Evolutionary conservation across 2,888 invertebrate species (phyloP), one percentile per base, ranked within the genome.

Genomic region (Andrena bucephala): DNA sequence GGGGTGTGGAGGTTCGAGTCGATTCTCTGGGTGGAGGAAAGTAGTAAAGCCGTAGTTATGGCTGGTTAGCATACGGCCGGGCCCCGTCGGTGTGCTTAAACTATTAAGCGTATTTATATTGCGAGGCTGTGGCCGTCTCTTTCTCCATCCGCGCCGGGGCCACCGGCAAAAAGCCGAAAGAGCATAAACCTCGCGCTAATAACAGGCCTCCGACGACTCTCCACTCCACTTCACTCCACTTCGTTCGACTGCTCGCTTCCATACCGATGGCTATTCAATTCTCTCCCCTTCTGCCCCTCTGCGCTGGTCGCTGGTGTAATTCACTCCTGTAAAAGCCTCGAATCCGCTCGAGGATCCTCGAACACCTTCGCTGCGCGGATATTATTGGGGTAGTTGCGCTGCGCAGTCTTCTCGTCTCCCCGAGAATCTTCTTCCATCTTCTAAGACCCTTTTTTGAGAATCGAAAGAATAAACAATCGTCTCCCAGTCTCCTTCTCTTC

Each of bases 41-140:
- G 92, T 92, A 92, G 92, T 93, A 92, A 93, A 93, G 91, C 89
- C 67, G 89, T 90, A 91, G 93, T 93, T 93, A 93, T 93, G 90
- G 91, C 93, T 93, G 93, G 93, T 93, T 93, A 93, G 93, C 93
- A 93, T 93, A 93, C 89, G 90, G 87, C 81, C 67, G 86, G 82
- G 87, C 86, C 82, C 87, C 82, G 91, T 89, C 89, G 90, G 93
- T 92, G 92, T 93, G 93, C 93, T 93, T 93, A 93, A 93, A 93
- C 93, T 93, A 93, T 93, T 93, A 93, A 93, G 91, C 92, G 93
- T 93, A 93, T 93, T 93, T 93, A 93, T 93, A 93, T 93, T 93
- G 92, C 92, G 92, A 91, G 89, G 91, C 91, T 91, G 89, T 87
- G 90, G 87, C 87, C 92, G 90, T 92, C 91, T 91, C 89, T 73